Evolutionary conservation across 35 echinoderm and acorn worm species (phyloP).

Genomic region (Acanthaster planci): DNA sequence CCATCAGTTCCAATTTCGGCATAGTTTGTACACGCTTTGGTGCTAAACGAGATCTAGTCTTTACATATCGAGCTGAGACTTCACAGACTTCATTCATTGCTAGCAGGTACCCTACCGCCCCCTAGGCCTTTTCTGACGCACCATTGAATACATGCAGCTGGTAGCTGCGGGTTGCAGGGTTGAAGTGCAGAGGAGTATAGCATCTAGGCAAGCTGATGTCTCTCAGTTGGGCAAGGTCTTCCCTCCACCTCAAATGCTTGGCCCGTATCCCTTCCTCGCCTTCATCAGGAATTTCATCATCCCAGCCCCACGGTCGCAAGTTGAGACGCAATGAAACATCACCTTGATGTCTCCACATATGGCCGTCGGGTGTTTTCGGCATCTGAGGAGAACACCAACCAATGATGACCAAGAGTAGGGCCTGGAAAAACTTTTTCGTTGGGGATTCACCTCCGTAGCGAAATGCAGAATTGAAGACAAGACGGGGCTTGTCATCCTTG

Average conservation of each 20-base stretch:
- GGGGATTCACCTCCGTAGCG: slow-evolving; percentile 43
- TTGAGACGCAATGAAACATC: slow-evolving; percentile 55
- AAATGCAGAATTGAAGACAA: slow-evolving; percentile 61
- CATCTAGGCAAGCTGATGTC: background rate
- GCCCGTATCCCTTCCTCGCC: background rate
- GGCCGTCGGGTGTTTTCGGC: slow-evolving; percentile 27
- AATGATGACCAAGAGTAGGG: slow-evolving; percentile 56
- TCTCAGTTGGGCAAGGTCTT: background rate
- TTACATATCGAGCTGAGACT: background rate
- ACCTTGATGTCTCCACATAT: slow-evolving; percentile 38
- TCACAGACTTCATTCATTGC: background rate
- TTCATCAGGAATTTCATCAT: background rate
- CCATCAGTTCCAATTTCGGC: slow-evolving; percentile 49
- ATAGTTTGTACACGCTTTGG: slow-evolving; percentile 47
- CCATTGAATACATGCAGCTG: slow-evolving; percentile 17
- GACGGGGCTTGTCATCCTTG: slow-evolving; percentile 32
- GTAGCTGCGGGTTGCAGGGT: background rate
- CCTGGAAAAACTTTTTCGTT: slow-evolving; percentile 52
- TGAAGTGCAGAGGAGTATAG: background rate
- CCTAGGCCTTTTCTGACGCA: too few species aligned
- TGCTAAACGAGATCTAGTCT: slow-evolving; percentile 3
- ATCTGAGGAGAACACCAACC: slow-evolving; percentile 49
- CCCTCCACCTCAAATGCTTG: background rate
- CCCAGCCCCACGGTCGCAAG: too few species aligned
- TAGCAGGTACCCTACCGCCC: background rate